Conservation (phyloP, 64 coral and sea anemone genomes). For the Porites lutea region DNA sequence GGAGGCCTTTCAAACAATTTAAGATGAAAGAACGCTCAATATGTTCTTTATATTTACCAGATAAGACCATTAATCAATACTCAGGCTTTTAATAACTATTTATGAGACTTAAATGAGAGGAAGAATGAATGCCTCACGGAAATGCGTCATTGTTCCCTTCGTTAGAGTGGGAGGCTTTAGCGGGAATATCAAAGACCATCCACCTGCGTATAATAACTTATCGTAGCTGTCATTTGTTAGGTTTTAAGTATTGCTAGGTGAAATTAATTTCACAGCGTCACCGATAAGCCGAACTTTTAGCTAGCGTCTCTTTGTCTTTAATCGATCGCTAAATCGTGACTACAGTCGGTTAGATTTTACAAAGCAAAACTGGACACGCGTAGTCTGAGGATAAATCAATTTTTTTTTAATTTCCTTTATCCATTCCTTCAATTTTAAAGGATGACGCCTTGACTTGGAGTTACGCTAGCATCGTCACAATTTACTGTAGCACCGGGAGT, state of each 20-base stretch:
- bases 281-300: too few relatives aligned
- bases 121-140: neutral
- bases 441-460: too few relatives aligned
- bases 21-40: neutral
- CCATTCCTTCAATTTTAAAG: too few relatives aligned
- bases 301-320: too few relatives aligned
- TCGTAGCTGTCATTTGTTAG: neutral
- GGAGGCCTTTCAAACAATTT: neutral
- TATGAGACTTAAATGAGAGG: neutral
- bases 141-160: neutral
- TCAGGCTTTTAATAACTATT: neutral
- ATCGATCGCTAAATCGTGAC: too few relatives aligned
- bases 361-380: too few relatives aligned
- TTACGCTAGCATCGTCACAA: too few relatives aligned
- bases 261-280: neutral
- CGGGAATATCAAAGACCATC: neutral
- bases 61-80: constrained; percentile 5
- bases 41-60: neutral
- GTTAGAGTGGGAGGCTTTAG: neutral
- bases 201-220: neutral
- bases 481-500: too few relatives aligned
- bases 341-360: too few relatives aligned
- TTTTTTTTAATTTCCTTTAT: too few relatives aligned
- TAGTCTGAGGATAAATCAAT: too few relatives aligned
- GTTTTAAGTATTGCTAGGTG: neutral